Evolutionary conservation across 2,113 vertebrate genomes (phyloP), one percentile per base, ranked within the genome.

Genomic region (Pongo abelii): DNA sequence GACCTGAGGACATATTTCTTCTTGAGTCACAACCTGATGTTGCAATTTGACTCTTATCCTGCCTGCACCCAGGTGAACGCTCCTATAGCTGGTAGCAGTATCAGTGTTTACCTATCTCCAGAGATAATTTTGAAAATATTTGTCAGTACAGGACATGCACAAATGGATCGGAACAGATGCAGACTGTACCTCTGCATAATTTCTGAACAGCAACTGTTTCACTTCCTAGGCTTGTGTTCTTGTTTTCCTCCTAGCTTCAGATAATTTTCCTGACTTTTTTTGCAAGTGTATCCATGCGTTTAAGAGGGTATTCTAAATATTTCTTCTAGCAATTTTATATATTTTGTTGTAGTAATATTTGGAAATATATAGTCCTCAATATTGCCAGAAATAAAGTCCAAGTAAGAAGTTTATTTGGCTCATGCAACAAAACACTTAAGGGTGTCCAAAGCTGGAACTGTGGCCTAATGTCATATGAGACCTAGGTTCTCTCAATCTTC

Each of bases 81-180:
- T 59, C 32, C 77, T 30, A 10, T 16, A 69, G 57, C 25, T 92
- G 27, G 72, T 52, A 77, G 74, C 30, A 92, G 48, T 74, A 80
- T 43, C 67, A 75, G 4, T 69, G 38, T 59, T 92, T 86, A 84
- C 38, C 48, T 84, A 46, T 32, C 57, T 93, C 69, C 59, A 91
- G 50, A 93, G 67, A 83, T 55, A 20, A 90, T 93, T 95, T 93
- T 74, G 50, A 43, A 84, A 84, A 40, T 84, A 83, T 35, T 52
- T 90, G 30, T 92, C 85, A 59, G n/a, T 64, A 64, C 14, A 67
- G 64, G n/a, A 92, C 23, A 61, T 22, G 20, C 6, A 69, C 57
- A 40, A 94, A 43, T 38, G 72, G 59, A 38, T 40, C 3, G 6
- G 40, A 80, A 86, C 40, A 67, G 69, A 52, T 67, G 18, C n/a